Conservation (phyloP, 1,140 invertebrate genomes). For the Conopomorpha cramerella region DNA sequence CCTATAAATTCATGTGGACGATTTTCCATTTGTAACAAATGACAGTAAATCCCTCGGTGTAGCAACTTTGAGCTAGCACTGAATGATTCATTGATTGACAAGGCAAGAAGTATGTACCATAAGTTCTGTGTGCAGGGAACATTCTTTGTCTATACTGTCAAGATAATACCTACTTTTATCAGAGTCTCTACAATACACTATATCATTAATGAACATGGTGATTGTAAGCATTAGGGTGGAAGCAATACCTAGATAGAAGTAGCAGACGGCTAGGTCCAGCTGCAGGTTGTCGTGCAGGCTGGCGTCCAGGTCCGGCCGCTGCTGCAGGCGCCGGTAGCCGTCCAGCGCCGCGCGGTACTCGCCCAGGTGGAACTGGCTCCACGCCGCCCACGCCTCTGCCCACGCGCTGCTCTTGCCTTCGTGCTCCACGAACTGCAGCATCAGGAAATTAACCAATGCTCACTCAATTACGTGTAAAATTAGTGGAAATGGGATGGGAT, state of each 20-base stretch:
- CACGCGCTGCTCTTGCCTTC: conserved; percentile 64
- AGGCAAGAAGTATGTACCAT: no score
- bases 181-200: background rate
- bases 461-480: background rate
- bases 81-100: no score
- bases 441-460: background rate
- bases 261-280: conserved; percentile 90
- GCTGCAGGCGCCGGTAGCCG: conserved; percentile 65
- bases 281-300: conserved; percentile 59
- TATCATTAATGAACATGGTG: no score
- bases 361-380: conserved; percentile 93
- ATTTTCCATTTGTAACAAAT: no score
- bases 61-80: no score
- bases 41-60: no score
- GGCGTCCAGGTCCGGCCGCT: conserved; percentile 32
- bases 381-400: conserved; percentile 87
- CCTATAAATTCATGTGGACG: no score
- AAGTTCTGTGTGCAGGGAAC: no score
- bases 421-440: conserved; percentile 42
- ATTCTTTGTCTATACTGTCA: no score
- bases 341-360: conserved; percentile 89
- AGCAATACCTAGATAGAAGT: conserved; percentile 94
- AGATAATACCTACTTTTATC: background rate
- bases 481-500: no score
- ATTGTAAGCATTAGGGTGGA: no score